Conservation (phyloP, 1,140 invertebrate genomes). For the Ceratosolen fusciceps region DNA sequence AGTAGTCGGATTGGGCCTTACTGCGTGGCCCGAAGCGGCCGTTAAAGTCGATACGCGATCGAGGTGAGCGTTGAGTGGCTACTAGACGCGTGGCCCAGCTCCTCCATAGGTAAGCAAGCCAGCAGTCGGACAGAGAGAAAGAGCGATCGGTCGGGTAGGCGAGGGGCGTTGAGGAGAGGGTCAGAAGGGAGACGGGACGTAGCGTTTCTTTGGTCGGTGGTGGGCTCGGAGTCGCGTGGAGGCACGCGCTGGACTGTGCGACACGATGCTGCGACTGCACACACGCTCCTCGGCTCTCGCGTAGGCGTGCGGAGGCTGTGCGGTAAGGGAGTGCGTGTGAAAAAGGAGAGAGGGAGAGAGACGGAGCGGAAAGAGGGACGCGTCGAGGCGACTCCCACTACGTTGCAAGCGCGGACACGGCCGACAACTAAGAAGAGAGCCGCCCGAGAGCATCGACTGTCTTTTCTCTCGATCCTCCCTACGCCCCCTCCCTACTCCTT, state of each 20-base stretch:
- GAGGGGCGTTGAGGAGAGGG: neutral
- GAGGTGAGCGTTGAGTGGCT: slow-evolving; percentile 25
- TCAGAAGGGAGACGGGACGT: neutral
- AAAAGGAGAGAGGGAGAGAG: slow-evolving; percentile 40
- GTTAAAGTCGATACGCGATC: neutral
- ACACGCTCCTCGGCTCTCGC: slow-evolving; percentile 52
- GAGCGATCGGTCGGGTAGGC: neutral
- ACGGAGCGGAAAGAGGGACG: slow-evolving; percentile 22
- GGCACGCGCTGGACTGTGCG: slow-evolving; percentile 64
- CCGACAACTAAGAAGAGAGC: neutral
- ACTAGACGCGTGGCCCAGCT: slow-evolving; percentile 1
- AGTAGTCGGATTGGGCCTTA: too few relatives aligned
- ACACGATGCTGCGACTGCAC: slow-evolving; percentile 64
- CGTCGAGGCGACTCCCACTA: slow-evolving; percentile 28
- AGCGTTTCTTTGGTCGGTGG: slow-evolving; percentile 62
- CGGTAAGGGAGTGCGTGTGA: slow-evolving; percentile 45
- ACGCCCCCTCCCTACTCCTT: too few relatives aligned
- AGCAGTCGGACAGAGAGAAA: neutral
- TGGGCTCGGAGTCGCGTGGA: slow-evolving; percentile 68
- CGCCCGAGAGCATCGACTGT: too few relatives aligned
- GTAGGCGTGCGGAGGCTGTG: slow-evolving; percentile 65
- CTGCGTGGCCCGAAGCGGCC: too few relatives aligned
- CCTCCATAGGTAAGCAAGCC: too few relatives aligned
- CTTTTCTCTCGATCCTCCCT: neutral
- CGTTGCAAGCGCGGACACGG: neutral